A percentile compares a stretch with the other conserved stretches of the same genome.
Evolutionary conservation across 2,113 vertebrate genomes (phyloP).

Genomic region (Geothlypis trichas): DNA sequence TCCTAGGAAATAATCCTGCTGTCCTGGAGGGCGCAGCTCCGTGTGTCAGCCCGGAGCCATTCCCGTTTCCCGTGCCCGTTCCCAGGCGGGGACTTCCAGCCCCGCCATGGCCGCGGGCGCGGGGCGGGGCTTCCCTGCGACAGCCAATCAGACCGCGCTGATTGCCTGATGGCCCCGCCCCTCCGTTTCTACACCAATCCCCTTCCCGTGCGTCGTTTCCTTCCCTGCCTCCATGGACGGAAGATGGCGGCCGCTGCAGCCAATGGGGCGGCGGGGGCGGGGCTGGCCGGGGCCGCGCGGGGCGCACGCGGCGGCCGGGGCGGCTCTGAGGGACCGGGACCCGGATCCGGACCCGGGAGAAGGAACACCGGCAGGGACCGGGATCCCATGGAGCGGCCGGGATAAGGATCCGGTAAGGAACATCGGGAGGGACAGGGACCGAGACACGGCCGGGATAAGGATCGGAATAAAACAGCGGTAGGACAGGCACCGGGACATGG

Average conservation of each 20-base stretch:
- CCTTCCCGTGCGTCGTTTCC: background rate
- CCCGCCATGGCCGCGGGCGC: rapidly evolving
- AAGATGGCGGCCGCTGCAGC: background rate
- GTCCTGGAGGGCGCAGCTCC: rapidly evolving
- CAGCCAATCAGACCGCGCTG: background rate
- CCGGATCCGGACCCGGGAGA: no score
- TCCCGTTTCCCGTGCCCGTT: background rate
- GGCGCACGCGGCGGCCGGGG: background rate
- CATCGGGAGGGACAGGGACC: no score
- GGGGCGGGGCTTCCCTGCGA: background rate
- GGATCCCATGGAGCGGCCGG: no score
- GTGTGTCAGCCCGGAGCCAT: rapidly evolving
- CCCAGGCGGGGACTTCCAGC: rapidly evolving
- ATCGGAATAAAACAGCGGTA: no score
- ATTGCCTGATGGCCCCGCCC: rapidly evolving
- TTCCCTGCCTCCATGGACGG: background rate
- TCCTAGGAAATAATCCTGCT: no score
- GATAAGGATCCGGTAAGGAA: no score
- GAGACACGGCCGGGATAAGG: no score
- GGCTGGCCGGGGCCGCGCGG: background rate
- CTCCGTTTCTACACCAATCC: background rate
- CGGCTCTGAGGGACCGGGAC: background rate
- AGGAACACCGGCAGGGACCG: no score
- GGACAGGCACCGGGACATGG: no score
- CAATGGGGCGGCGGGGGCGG: background rate